Base-by-base conservation (phyloP, 2,797 vertebrate genomes). In the Hydrophis major region DNA sequence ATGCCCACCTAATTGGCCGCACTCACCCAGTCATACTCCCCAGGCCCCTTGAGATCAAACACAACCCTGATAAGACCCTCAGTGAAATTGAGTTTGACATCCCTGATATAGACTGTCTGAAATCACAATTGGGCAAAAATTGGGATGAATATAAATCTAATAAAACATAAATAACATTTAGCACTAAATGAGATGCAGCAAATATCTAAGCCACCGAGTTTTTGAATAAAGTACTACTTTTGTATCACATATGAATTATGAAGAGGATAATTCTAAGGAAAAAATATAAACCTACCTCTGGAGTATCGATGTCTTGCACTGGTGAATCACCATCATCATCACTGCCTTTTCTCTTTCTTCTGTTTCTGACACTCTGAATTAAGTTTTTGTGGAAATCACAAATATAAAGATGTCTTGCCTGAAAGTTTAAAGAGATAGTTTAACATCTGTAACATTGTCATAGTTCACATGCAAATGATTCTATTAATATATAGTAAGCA, bases 381-480 rank as follows among this genome's bases (percentile, higher is more conserved):
- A 98, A 94, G 95, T 98, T 98, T 97, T 98, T 98, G 96, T 98
- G 98, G 96, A 98, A 98, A 95, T 98, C 98, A 93, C 98, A 98
- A 94, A 98, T 98, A 93, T 98, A 98, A 93, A 98, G 98, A 96
- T 98, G 98, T 47, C 98, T 97, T 53, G 98, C 98, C 98, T 98
- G 92, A 37, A 97, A 94, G 78, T 88, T 66, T 60, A 56, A 89
- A 89, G 56, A 91, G 28, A 74, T 47, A 89, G 3, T 8, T 92
- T n/a, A 66, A 86, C 94, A 89, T 32, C 90, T 87, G 90, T 0
- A 2, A 0, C 59, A 57, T 50, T 5, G 28, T 89, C 25, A 25
- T n/a, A 16, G 63, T 63, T 47, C 18, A 37, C 20, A 63, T 32
- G 28, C 22, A 63, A 55, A 88, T 6, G 66, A 25, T 63, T 86